phyloP scores from a whole-genome alignment of 1,140 invertebrate genomes.

The Brachionus rotundiformis region DNA sequence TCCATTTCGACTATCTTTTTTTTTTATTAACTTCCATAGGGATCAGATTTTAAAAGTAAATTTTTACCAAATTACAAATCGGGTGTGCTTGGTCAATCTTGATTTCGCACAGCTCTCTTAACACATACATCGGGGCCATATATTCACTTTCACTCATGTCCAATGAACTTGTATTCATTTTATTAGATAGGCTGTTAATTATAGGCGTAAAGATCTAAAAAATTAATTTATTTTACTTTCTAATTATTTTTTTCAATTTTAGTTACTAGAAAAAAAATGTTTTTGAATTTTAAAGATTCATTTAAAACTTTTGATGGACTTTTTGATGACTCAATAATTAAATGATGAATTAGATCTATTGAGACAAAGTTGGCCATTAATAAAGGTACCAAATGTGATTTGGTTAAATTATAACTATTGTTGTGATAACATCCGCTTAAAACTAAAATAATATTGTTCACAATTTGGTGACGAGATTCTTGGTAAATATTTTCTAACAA shows the following conservation, averaged over 20 bases:
- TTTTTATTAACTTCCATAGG: not conserved
- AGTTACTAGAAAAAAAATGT: not conserved
- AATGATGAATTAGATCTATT: not conserved
- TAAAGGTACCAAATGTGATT: slow-evolving; percentile 36
- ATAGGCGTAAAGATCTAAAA: slow-evolving; percentile 35
- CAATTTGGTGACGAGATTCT: not conserved
- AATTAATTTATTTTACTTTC: not conserved
- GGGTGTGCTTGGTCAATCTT: slow-evolving; percentile 42
- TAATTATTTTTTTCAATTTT: no score
- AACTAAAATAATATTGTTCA: not conserved
- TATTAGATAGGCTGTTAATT: not conserved
- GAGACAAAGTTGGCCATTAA: slow-evolving; percentile 31
- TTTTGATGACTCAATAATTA: slow-evolving; percentile 19
- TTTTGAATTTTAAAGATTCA: not conserved
- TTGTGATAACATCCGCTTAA: not conserved
- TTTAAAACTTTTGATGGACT: not conserved
- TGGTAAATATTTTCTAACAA: not conserved
- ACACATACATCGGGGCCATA: slow-evolving; percentile 5
- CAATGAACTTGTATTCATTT: slow-evolving; percentile 19
- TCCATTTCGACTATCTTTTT: slow-evolving; percentile 16
- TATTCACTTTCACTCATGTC: not conserved
- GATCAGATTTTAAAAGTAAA: not conserved
- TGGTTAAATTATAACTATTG: not conserved
- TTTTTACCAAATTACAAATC: slow-evolving; percentile 42
- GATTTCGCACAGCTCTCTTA: slow-evolving; percentile 38